Conservation (phyloP, 2,113 vertebrate species). For the Rhodinocichla rosea region DNA sequence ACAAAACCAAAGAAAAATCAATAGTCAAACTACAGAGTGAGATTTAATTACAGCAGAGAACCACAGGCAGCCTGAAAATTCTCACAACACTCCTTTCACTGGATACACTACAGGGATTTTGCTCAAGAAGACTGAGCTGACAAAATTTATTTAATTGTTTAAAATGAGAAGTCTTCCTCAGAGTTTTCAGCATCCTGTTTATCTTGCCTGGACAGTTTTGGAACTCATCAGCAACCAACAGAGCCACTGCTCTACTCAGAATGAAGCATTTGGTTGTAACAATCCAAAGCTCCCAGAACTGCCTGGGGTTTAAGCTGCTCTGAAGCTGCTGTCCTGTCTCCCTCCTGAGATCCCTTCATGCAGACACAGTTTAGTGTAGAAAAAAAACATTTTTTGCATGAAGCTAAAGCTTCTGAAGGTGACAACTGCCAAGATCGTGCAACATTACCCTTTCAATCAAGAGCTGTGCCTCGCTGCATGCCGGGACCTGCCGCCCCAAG, state of each 20-base stretch:
- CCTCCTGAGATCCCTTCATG: not conserved
- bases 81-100: not conserved
- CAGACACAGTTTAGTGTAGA: not conserved
- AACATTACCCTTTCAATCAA: not conserved
- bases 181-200: slow-evolving; percentile 18
- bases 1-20: not conserved
- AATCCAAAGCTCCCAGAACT: not conserved
- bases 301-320: not conserved
- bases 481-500: not conserved
- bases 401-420: not conserved
- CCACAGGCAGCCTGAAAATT: not conserved
- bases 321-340: not conserved
- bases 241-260: not conserved
- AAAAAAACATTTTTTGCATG: not conserved
- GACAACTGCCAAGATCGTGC: not conserved
- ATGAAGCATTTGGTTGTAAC: not conserved
- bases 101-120: not conserved
- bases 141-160: not conserved
- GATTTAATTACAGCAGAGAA: slow-evolving; percentile 39
- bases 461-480: not conserved
- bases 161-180: not conserved
- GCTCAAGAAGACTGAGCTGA: not conserved
- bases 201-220: slow-evolving; percentile 40
- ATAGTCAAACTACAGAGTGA: not conserved
- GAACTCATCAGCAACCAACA: slow-evolving; percentile 27